Base-by-base conservation (phyloP, 2,888 invertebrate genomes). In the Clivina fossor region DNA sequence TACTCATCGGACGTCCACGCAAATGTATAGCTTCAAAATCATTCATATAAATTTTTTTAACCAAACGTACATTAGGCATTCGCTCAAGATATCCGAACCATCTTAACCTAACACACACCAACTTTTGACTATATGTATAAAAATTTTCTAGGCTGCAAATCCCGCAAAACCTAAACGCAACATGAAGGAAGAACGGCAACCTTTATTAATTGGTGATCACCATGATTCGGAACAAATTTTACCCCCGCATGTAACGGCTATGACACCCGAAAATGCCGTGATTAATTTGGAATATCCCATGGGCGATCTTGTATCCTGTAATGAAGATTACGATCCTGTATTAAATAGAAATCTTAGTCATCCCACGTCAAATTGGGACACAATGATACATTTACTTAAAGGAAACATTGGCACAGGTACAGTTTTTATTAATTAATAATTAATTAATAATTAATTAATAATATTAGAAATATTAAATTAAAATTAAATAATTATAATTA, bases 321-420 rank as follows among this genome's bases (percentile, higher is more conserved):
- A 47, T 2, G 68, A 65, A 24, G 66, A 67, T 58, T 78, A 77
- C 61, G 77, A 86, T 69, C 87, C 87, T 35, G 76, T 84, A 8
- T 74, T 81, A 13, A 85, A 88, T 69, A 78, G 89, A 64, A 78
- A 81, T 54, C 71, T 89, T 63, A 87, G 88, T 66, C 84, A 89
- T 73, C 89, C 90, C 1, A 89, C 90, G 2, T 88, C 89, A 61
- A 92, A 88, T 74, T 78, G 85, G 64, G 88, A 88, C 67, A 88
- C 89, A 1, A 78, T 87, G 71, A 83, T 87, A 62, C 86, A 86
- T 69, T 74, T 87, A 59, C 73, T 88, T 28, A 87, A 87, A 71
- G 86, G 85, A 19, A 86, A 86, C 65, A 80, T 84, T 60, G 55
- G 55, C 30, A 55, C 55, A 38, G 55, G 55, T 32, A 51, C n/a